phyloP scores from a whole-genome alignment of 2,113 vertebrate genomes.

The Pseudolaguvia tuberculata region DNA sequence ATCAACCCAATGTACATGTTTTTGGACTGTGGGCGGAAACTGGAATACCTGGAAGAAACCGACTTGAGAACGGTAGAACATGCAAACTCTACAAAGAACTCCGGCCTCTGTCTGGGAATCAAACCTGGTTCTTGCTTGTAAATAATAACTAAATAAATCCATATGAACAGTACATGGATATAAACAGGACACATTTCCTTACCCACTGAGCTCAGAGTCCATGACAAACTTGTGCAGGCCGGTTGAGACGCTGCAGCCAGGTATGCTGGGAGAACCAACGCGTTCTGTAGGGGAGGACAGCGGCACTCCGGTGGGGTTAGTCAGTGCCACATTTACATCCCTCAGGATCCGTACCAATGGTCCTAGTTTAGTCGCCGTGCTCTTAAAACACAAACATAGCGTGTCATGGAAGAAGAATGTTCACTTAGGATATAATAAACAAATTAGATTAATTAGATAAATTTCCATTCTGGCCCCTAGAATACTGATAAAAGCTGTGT shows the following conservation, averaged over 20 bases:
- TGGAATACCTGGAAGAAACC: too few relatives aligned
- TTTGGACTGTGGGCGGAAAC: too few relatives aligned
- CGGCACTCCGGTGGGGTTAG: slow-evolving; percentile 77
- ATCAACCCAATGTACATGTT: too few relatives aligned
- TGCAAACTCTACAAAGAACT: too few relatives aligned
- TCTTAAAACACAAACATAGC: slow-evolving; percentile 56
- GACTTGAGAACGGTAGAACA: too few relatives aligned
- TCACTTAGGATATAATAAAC: not conserved
- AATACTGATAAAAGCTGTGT: not conserved
- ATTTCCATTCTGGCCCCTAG: not conserved
- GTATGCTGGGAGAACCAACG: slow-evolving; percentile 66
- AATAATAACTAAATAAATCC: too few relatives aligned
- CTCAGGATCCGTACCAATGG: slow-evolving; percentile 90
- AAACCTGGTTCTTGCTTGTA: too few relatives aligned
- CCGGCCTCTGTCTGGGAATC: too few relatives aligned
- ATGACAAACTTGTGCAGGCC: slow-evolving; percentile 86
- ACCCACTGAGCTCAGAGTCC: slow-evolving; percentile 81
- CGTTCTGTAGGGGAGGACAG: slow-evolving; percentile 69
- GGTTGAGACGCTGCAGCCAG: slow-evolving; percentile 73
- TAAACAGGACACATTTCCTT: slow-evolving; percentile 47
- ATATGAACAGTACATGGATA: not conserved
- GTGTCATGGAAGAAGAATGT: not conserved
- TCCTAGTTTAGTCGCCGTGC: slow-evolving; percentile 78
- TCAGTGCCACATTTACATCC: slow-evolving; percentile 82
- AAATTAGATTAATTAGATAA: not conserved